Evolutionary conservation across 2,113 vertebrate species (phyloP).

Genomic region (Hyaena hyaena): DNA sequence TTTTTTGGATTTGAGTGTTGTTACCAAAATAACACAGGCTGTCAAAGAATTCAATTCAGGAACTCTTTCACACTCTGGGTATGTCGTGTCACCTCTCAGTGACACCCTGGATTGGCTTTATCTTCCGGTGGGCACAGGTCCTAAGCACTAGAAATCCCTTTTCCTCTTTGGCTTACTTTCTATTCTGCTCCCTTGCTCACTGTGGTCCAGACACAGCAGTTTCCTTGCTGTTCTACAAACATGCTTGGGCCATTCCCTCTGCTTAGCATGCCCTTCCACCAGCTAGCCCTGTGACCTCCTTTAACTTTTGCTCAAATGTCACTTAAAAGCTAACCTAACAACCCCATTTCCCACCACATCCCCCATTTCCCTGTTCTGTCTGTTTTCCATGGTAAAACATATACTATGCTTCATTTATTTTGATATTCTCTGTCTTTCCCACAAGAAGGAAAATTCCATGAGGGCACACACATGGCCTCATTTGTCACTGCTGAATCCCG

Average conservation of each 20-base stretch:
- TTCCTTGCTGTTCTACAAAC: background rate
- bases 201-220: background rate
- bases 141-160: background rate
- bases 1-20: background rate
- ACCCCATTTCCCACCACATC: background rate
- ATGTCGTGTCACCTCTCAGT: background rate
- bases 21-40: background rate
- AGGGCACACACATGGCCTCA: background rate
- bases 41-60: background rate
- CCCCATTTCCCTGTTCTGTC: background rate
- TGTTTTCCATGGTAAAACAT: background rate
- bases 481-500: background rate
- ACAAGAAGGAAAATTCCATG: background rate
- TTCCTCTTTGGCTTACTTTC: background rate
- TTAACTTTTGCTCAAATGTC: background rate
- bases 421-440: background rate
- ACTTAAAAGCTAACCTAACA: background rate
- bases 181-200: fast-evolving
- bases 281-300: background rate
- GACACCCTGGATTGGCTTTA: background rate
- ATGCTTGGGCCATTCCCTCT: background rate
- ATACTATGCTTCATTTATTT: background rate
- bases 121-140: background rate
- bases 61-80: background rate
- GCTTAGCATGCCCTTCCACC: too few species aligned